Conservation (phyloP, 2,797 vertebrate genomes). For the Avahi laniger region DNA sequence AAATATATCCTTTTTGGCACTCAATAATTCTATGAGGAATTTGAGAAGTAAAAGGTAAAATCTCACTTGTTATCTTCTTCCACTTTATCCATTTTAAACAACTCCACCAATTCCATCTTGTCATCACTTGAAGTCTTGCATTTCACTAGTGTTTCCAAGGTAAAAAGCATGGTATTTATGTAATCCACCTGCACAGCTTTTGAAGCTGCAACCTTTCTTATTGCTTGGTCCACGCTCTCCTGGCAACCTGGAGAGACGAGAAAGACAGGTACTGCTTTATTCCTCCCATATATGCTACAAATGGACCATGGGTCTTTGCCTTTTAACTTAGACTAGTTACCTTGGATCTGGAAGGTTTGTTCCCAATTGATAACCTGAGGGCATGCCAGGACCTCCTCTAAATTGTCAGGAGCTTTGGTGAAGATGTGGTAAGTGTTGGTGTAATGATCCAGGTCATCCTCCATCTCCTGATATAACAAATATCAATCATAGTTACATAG, state of each 20-base stretch:
- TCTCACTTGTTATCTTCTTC: neutral
- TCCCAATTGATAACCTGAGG: slow-evolving; percentile 39
- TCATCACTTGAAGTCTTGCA: neutral
- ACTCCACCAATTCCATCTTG: neutral
- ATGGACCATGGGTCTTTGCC: neutral
- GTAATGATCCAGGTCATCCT: slow-evolving; percentile 36
- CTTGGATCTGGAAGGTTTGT: slow-evolving; percentile 50
- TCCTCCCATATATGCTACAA: neutral
- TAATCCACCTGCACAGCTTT: slow-evolving; percentile 25
- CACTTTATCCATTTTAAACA: neutral
- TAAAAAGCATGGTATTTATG: neutral
- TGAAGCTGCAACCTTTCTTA: slow-evolving; percentile 5
- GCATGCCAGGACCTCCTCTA: neutral
- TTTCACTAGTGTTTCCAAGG: neutral
- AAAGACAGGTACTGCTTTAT: neutral
- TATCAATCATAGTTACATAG: neutral
- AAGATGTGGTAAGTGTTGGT: slow-evolving; percentile 59
- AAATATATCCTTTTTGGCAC: neutral
- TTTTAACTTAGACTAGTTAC: neutral
- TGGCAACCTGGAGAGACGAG: slow-evolving; percentile 24
- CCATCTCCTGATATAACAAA: slow-evolving; percentile 47
- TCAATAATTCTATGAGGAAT: neutral
- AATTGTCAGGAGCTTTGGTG: slow-evolving; percentile 19
- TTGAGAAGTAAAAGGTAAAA: neutral
- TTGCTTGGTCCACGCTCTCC: neutral